Percentiles rank a stretch among this genome's conserved stretches.
phyloP scores from a whole-genome alignment of 2,888 invertebrate genomes.

The Diachrysia chrysitis region DNA sequence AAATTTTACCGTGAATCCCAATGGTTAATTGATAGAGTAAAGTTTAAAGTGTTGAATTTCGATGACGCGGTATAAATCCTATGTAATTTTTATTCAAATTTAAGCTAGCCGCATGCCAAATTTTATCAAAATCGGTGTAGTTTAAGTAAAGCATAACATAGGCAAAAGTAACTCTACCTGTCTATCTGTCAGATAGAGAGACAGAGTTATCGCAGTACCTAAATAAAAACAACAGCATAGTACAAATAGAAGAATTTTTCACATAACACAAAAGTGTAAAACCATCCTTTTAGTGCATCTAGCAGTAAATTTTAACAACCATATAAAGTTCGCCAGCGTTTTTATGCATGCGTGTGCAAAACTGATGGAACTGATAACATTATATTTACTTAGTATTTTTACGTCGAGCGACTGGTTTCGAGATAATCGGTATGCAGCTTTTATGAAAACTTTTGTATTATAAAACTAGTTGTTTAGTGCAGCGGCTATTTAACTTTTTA shows the following conservation, averaged over 20 bases:
- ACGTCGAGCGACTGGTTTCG: slow-evolving; percentile 29
- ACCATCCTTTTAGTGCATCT: not conserved
- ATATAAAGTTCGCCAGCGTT: slow-evolving; percentile 40
- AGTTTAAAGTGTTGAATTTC: slow-evolving; percentile 3
- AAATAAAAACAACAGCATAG: not conserved
- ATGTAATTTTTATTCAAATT: too few relatives aligned
- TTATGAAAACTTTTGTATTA: not conserved
- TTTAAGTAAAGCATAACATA: too few relatives aligned
- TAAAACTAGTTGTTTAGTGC: too few relatives aligned
- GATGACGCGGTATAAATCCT: too few relatives aligned
- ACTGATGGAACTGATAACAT: slow-evolving; percentile 47
- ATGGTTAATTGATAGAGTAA: not conserved
- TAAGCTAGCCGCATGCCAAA: too few relatives aligned
- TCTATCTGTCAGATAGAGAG: too few relatives aligned
- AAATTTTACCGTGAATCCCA: not conserved
- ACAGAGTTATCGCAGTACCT: too few relatives aligned
- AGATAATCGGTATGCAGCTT: slow-evolving; percentile 38
- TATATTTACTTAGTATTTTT: slow-evolving; percentile 28
- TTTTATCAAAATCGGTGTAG: too few relatives aligned
- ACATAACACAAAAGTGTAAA: not conserved
- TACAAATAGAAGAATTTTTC: not conserved
- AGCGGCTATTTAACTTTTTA: too few relatives aligned
- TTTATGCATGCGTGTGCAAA: slow-evolving; percentile 24
- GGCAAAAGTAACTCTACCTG: too few relatives aligned
- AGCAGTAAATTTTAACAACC: slow-evolving; percentile 24